Evolutionary conservation across 2,797 vertebrate species (phyloP).

Genomic region (Alfaro cultratus): DNA sequence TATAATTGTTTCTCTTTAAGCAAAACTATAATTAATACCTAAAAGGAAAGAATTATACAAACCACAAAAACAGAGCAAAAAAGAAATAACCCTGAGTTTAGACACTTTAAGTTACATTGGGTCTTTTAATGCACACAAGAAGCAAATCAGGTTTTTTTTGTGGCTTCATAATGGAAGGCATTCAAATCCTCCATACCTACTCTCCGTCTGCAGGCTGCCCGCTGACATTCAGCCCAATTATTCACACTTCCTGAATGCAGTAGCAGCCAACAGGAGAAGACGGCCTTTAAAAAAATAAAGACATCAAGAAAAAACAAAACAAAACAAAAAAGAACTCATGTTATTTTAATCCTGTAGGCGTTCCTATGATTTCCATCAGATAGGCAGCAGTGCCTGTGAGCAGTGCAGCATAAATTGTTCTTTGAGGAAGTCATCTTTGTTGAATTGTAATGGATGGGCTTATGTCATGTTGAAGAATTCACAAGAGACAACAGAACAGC

Average conservation of each 20-base stretch:
- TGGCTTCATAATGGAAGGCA: slow-evolving; percentile 63
- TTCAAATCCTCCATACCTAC: slow-evolving; percentile 61
- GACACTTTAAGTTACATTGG: slow-evolving; percentile 9
- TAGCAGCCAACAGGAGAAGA: slow-evolving; percentile 68
- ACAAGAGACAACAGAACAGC: neutral
- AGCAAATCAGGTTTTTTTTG: slow-evolving; percentile 41
- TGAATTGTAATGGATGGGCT: slow-evolving; percentile 33
- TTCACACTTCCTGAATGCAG: slow-evolving; percentile 70
- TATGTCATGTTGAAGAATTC: slow-evolving; percentile 22
- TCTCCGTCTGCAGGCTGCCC: slow-evolving; percentile 68
- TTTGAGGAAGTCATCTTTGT: slow-evolving; percentile 31
- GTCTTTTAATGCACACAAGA: slow-evolving; percentile 18
- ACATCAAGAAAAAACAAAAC: slow-evolving; percentile 37
- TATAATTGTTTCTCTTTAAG: neutral
- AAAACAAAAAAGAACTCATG: slow-evolving; percentile 41
- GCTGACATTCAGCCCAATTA: slow-evolving; percentile 81
- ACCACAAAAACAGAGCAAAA: neutral
- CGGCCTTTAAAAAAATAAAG: slow-evolving; percentile 75
- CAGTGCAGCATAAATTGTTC: slow-evolving; percentile 26
- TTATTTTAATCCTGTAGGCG: slow-evolving; percentile 54
- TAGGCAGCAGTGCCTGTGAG: slow-evolving; percentile 31
- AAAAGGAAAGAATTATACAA: neutral
- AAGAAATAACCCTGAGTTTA: neutral
- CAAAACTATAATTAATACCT: neutral
- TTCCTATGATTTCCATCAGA: slow-evolving; percentile 50